Conservation (phyloP, 1,140 invertebrate genomes). For the Pseudomyrmex sp. region DNA sequence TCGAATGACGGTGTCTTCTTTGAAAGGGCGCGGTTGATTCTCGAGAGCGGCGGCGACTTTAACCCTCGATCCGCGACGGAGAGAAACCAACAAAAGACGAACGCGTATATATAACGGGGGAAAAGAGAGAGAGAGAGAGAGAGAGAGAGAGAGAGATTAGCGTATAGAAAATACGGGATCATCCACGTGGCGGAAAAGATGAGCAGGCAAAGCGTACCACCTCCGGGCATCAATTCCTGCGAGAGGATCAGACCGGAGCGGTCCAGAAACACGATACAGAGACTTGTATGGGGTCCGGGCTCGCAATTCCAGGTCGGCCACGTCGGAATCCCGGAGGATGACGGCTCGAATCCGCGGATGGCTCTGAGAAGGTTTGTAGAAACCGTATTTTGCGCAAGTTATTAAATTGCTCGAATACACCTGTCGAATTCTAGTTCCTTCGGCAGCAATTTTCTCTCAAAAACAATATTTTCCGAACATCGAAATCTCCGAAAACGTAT, state of each 20-base stretch:
- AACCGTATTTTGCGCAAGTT: not conserved
- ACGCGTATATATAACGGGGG: not conserved
- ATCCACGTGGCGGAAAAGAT: conserved; percentile 58
- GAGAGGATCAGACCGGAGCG: conserved; percentile 80
- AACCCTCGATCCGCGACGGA: not conserved
- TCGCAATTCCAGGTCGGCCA: conserved; percentile 82
- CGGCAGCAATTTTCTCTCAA: not conserved
- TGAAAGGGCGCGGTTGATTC: not conserved
- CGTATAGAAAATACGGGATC: conserved; percentile 1
- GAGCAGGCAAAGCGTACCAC: conserved; percentile 71
- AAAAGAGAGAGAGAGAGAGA: not conserved
- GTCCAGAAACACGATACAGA: conserved; percentile 78
- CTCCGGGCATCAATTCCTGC: conserved; percentile 76
- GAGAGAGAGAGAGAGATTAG: not conserved
- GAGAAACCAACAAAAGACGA: conserved; percentile 26
- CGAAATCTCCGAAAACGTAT: no score
- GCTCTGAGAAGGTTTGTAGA: conserved; percentile 87
- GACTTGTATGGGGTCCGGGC: conserved; percentile 76
- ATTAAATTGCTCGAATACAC: conserved; percentile 4
- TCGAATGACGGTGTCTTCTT: conserved; percentile 10
- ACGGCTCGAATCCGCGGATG: conserved; percentile 90
- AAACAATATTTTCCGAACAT: not conserved
- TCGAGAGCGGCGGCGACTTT: not conserved
- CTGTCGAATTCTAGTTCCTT: not conserved
- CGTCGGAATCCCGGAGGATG: conserved; percentile 85